A percentile compares a stretch with the other conserved stretches of the same genome.
Conservation (phyloP, 2,888 invertebrate species). For the Spisula subtruncata region DNA sequence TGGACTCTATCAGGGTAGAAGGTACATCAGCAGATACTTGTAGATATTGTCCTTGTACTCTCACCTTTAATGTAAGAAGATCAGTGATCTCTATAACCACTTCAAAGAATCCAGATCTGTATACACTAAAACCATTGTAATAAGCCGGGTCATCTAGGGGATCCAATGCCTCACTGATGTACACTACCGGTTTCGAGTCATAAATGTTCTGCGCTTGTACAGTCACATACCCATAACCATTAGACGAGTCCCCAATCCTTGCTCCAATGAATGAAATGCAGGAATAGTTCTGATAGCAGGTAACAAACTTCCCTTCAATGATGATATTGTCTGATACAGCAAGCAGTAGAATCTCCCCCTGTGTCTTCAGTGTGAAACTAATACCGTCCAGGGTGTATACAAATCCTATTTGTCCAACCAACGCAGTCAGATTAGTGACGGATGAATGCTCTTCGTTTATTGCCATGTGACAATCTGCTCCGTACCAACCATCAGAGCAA, state of each 20-base stretch:
- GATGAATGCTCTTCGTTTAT: slow-evolving; percentile 49
- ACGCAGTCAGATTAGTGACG: slow-evolving; percentile 46
- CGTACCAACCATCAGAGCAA: slow-evolving; percentile 77
- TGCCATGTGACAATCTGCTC: slow-evolving; percentile 74
- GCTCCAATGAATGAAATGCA: slow-evolving; percentile 75
- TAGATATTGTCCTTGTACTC: slow-evolving; percentile 71
- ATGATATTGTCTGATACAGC: slow-evolving; percentile 70
- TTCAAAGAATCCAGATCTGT: slow-evolving; percentile 63
- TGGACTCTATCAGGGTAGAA: slow-evolving; percentile 40
- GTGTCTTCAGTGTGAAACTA: slow-evolving; percentile 63
- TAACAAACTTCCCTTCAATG: slow-evolving; percentile 77
- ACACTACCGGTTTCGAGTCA: slow-evolving; percentile 66
- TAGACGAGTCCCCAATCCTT: slow-evolving; percentile 71
- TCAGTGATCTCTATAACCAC: slow-evolving; percentile 64
- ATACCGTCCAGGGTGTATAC: slow-evolving; percentile 75
- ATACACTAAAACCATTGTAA: slow-evolving; percentile 72
- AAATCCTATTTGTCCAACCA: slow-evolving; percentile 70
- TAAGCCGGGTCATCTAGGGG: slow-evolving; percentile 71
- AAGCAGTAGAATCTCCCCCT: slow-evolving; percentile 74
- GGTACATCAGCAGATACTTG: slow-evolving; percentile 60
- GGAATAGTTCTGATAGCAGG: slow-evolving; percentile 77
- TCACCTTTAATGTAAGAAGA: slow-evolving; percentile 62
- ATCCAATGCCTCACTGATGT: slow-evolving; percentile 61
- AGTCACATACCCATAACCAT: slow-evolving; percentile 74
- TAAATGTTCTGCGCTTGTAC: slow-evolving; percentile 61